Base-by-base conservation (phyloP, 2,113 vertebrate genomes). In the Urocynchramus pylzowi region DNA sequence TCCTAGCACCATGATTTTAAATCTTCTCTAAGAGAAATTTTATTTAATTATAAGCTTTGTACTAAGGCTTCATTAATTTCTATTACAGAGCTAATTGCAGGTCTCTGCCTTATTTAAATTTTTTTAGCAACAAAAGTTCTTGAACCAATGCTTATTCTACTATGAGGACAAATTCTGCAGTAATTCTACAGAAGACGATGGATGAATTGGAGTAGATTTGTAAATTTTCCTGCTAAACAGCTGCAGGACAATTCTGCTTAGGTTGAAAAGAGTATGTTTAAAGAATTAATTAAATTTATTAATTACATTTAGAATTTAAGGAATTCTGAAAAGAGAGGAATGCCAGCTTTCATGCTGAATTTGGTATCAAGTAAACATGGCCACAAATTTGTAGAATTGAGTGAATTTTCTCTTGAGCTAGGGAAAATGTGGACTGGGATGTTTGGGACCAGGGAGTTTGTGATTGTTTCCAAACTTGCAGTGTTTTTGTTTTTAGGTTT, bases 31-130 rank as follows among this genome's bases (percentile, higher is more conserved):
- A 63, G 35, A 74, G 30, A 30, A n/a, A 69, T 89, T 93, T 93
- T 81, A 76, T 84, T 69, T 90, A 94, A 95, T 96, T 95, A 84
- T 37, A 94, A 92, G 59, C 82, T 87, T 78, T 30, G 35, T 77
- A 15, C 35, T 84, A 83, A 79, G 67, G 85, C 49, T 78, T 84
- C 63, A 37, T 87, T 91, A 86, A 78, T 95, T 94, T 88, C 53
- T 77, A 59, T 88, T 92, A 70, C 33, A 59, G 75, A 52, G 68
- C 75, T 91, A 95, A 94, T 77, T 93, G 84, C 41, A 88, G 45
- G 50, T 57, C 41, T 81, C n/a, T 47, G 20, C 30, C 11, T 17
- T 57, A 63, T 35, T 76, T 50, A 52, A 76, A 16, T 39, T 44
- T 54, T 74, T 80, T 67, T 28, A 30, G 30, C 63, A 82, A 64